These are phyloP conservation scores for Leptonema lineaticorne DNA, from an alignment of 1,140 invertebrate species.

Conservation along the genomic window DNA sequence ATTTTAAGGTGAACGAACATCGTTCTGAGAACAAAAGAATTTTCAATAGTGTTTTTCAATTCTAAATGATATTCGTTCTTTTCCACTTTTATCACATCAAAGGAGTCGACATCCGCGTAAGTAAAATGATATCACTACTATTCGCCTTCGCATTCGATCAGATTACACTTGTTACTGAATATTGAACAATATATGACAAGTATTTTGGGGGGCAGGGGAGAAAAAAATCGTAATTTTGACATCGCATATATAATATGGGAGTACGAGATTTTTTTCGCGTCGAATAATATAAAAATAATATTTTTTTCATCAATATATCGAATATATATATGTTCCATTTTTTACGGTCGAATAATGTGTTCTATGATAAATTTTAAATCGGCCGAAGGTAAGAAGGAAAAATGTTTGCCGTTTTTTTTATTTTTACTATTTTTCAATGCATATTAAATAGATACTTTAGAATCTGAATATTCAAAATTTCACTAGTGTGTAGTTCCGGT, in stretches of 20 bases:
- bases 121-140: constrained; percentile 10
- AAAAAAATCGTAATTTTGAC: background rate
- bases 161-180: constrained; percentile 13
- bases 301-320: background rate
- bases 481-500: too few species aligned
- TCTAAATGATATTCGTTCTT: constrained; percentile 13
- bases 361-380: too few species aligned
- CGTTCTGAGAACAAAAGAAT: constrained; percentile 11
- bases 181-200: constrained; percentile 6
- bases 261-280: too few species aligned
- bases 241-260: background rate
- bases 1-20: background rate
- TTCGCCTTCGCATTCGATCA: constrained; percentile 7
- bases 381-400: too few species aligned
- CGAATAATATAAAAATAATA: background rate
- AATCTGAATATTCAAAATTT: too few species aligned
- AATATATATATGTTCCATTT: background rate
- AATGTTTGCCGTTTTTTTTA: too few species aligned
- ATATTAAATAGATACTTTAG: too few species aligned
- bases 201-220: too few species aligned
- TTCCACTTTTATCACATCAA: constrained; percentile 12
- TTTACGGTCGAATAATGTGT: too few species aligned
- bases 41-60: constrained; percentile 15
- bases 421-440: too few species aligned
- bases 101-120: constrained; percentile 14